A percentile compares a stretch with the other conserved stretches of the same genome.
Evolutionary conservation across 2,797 vertebrate species (phyloP).

Genomic region (Mallotus villosus): DNA sequence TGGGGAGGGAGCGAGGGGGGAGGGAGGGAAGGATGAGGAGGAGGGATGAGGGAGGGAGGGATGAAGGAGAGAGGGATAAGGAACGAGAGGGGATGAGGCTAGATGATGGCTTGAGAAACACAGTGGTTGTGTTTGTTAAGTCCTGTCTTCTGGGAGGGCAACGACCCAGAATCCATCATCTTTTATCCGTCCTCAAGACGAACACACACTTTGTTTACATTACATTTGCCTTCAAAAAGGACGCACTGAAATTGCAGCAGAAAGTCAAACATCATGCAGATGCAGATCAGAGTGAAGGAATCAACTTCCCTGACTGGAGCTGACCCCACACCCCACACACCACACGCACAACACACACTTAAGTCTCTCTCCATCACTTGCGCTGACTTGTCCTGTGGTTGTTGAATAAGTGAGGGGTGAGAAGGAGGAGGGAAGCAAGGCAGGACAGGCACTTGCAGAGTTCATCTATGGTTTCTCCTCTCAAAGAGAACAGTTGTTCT

Average conservation of each 20-base stretch:
- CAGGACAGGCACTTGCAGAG: conserved; percentile 25
- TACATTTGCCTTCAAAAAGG: conserved; percentile 59
- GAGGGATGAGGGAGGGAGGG: too few relatives aligned
- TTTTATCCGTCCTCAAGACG: conserved; percentile 50
- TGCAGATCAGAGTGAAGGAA: conserved; percentile 50
- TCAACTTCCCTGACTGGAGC: conserved; percentile 41
- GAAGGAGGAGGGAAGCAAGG: neutral
- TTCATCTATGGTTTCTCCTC: conserved; percentile 48
- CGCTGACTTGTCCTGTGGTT: conserved; percentile 23
- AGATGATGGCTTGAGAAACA: neutral
- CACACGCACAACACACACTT: neutral
- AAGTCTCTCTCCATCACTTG: neutral
- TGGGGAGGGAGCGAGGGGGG: neutral
- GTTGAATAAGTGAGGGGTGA: conserved; percentile 8
- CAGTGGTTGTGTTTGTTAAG: conserved; percentile 38
- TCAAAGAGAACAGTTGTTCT: conserved; percentile 64
- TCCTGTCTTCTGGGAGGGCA: conserved; percentile 47
- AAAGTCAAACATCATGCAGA: conserved; percentile 61
- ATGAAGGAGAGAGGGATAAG: neutral
- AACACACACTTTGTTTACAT: conserved; percentile 62
- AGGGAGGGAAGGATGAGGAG: neutral
- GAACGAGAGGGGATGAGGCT: neutral
- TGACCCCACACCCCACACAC: neutral
- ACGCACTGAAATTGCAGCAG: conserved; percentile 53
- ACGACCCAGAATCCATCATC: conserved; percentile 57